A percentile compares a stretch with the other conserved stretches of the same genome.
Conservation (phyloP, 2,113 vertebrate species). For the Agapornis roseicollis region DNA sequence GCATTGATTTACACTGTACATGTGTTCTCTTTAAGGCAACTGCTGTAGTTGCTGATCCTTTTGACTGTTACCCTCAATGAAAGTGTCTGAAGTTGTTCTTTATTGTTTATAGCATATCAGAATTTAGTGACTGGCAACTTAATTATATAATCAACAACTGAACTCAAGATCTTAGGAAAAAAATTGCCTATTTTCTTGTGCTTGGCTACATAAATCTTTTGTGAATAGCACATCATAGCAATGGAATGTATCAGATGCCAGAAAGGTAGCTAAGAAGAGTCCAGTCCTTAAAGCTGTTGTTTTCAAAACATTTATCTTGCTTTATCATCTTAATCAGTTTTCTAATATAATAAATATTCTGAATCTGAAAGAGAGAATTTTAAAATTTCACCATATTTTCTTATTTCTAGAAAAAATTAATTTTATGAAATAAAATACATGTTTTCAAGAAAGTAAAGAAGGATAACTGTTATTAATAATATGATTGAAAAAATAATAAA, state of each 20-base stretch:
- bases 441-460: not conserved
- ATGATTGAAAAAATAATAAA: not conserved
- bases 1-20: accelerated
- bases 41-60: not conserved
- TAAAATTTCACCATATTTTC: not conserved
- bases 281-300: not conserved
- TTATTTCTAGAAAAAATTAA: not conserved
- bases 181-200: not conserved
- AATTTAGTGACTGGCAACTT: not conserved
- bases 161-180: not conserved
- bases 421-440: not conserved
- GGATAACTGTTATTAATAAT: not conserved
- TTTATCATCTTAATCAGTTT: not conserved
- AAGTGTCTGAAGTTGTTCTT: not conserved
- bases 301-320: not conserved
- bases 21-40: not conserved
- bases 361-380: not conserved
- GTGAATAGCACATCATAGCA: not conserved
- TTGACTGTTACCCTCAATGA: not conserved
- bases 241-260: not conserved
- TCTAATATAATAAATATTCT: not conserved
- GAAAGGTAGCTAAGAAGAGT: not conserved
- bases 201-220: not conserved
- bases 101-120: not conserved
- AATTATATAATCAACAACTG: not conserved